Conservation (phyloP, 2,113 vertebrate species). For the Rana temporaria region DNA sequence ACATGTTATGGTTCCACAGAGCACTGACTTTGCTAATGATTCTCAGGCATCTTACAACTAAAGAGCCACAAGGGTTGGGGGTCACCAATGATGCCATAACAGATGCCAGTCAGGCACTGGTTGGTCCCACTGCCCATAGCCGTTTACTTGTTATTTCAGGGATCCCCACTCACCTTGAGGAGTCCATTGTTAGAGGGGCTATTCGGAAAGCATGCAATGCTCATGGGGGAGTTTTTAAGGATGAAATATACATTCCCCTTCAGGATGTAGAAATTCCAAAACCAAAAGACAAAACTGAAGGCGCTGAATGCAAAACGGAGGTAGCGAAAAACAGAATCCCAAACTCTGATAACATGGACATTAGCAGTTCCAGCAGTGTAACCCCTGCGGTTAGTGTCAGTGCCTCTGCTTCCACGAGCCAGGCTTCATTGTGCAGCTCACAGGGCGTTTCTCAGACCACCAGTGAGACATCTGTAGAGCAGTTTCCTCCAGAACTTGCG, state of each 20-base stretch:
- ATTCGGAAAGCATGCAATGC: constrained; percentile 94
- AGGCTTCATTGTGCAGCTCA: constrained; percentile 93
- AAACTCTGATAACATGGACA: constrained; percentile 83
- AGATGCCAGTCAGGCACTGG: constrained; percentile 92
- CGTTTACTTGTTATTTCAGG: constrained; percentile 94
- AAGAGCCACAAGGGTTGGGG: constrained; percentile 91
- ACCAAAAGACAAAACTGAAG: constrained; percentile 78
- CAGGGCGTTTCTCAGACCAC: constrained; percentile 87
- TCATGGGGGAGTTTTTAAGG: constrained; percentile 93
- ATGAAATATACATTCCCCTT: constrained; percentile 93
- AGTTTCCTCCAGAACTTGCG: constrained; percentile 79
- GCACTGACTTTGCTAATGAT: constrained; percentile 95
- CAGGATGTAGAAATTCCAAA: constrained; percentile 90
- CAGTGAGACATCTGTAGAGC: constrained; percentile 87
- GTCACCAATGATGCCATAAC: constrained; percentile 93
- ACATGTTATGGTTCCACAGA: constrained; percentile 98
- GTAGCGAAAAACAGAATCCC: constrained; percentile 76
- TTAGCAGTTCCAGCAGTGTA: constrained; percentile 89
- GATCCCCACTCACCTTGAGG: constrained; percentile 94
- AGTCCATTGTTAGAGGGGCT: constrained; percentile 84
- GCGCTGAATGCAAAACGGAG: constrained; percentile 77
- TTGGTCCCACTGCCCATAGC: constrained; percentile 90
- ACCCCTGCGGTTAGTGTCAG: constrained; percentile 90
- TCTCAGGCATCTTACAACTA: constrained; percentile 88
- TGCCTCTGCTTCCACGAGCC: constrained; percentile 90